A percentile compares a stretch with the other conserved stretches of the same genome.
Evolutionary conservation across 1,140 invertebrate species (phyloP).

Genomic region (Trissolcus basalis): DNA sequence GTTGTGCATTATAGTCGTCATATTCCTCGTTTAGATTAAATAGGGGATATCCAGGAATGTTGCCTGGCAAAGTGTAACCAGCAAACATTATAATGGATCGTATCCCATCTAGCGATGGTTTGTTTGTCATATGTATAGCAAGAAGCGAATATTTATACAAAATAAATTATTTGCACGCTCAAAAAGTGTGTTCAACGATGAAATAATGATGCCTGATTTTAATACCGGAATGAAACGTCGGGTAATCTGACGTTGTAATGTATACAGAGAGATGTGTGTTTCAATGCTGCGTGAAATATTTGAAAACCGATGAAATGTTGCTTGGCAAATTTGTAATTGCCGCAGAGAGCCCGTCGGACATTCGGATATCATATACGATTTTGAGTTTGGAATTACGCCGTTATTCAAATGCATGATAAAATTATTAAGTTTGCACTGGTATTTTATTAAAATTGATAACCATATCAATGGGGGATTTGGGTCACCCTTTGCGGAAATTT

Average conservation of each 20-base stretch:
- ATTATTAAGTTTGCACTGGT: no score
- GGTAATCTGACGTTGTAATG: conserved; percentile 47
- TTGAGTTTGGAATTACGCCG: neutral
- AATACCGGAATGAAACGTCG: conserved; percentile 41
- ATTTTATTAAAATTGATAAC: no score
- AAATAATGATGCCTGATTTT: conserved; percentile 47
- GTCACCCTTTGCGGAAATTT: no score
- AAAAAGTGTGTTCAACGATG: conserved; percentile 49
- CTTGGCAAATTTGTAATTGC: conserved; percentile 28
- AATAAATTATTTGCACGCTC: conserved; percentile 42
- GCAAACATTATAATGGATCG: conserved; percentile 56
- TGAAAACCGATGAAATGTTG: conserved; percentile 39
- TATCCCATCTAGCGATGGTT: conserved; percentile 32
- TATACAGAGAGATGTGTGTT: conserved; percentile 16
- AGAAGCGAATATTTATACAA: conserved; percentile 41
- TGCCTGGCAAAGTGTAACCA: conserved; percentile 38
- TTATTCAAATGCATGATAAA: neutral
- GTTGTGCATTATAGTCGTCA: conserved; percentile 41
- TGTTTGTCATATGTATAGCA: conserved; percentile 35
- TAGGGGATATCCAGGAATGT: conserved; percentile 37
- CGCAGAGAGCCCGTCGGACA: neutral
- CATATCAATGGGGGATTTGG: no score
- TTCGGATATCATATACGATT: neutral
- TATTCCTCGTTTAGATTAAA: conserved; percentile 52
- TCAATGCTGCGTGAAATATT: conserved; percentile 30